phyloP scores from a whole-genome alignment of 2,113 vertebrate species.

The Upupa epops region DNA sequence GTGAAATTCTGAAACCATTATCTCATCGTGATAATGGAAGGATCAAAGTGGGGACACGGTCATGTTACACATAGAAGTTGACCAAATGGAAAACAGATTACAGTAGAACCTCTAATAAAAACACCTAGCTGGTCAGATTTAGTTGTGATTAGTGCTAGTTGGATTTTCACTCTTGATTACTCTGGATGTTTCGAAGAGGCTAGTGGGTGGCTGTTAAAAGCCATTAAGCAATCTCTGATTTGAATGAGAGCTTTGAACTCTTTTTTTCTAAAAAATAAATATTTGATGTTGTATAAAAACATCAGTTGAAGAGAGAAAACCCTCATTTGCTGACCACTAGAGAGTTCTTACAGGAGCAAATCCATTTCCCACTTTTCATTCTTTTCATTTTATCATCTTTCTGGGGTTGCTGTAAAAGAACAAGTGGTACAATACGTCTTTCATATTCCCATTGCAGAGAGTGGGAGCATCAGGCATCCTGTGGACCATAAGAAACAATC shows the following conservation, averaged over 20 bases:
- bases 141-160: background rate
- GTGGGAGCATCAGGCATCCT: background rate
- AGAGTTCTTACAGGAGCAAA: background rate
- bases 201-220: background rate
- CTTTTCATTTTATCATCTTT: background rate
- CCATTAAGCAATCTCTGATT: background rate
- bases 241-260: background rate
- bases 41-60: background rate
- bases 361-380: background rate
- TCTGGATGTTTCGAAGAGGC: background rate
- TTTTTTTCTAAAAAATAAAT: background rate
- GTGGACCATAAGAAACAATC: background rate
- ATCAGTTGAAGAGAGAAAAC: background rate
- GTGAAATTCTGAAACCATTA: no score
- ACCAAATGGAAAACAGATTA: background rate
- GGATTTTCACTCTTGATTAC: background rate
- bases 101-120: background rate
- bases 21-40: background rate
- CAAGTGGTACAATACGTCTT: background rate
- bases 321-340: background rate
- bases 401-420: background rate
- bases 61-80: background rate
- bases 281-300: background rate
- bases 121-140: background rate
- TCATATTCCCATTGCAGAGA: background rate